Base-by-base conservation (phyloP, 2,113 vertebrate species). In the Thinocorus orbignyianus region DNA sequence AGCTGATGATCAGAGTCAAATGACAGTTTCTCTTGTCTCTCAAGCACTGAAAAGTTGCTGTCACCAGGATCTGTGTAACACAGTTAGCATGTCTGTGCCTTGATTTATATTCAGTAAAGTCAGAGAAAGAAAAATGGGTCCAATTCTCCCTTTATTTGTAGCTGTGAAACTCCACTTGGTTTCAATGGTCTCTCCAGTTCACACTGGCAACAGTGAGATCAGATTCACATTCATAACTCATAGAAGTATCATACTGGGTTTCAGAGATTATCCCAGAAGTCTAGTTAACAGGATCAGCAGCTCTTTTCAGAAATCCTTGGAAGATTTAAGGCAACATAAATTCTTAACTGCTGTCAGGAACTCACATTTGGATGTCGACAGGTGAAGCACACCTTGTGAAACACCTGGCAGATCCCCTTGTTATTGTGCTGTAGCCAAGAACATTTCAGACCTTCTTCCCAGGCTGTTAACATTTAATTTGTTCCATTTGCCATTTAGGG, bases 1-100 rank as follows among this genome's bases (percentile, higher is more conserved):
- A 98, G 89, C 70, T 88, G 89, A 55, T 96, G 77, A 86, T 74
- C 92, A 95, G 73, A 96, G 48, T 33, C 85, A 66, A 90, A 65
- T 19, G 93, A 82, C 61, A 90, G 81, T 65, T 93, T 48, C 58
- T 80, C 35, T 69, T 71, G 80, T 89, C 92, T 81, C 51, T 81
- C 62, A 68, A 58, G 88, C 39, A 30, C 73, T 77, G 62, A 91
- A 81, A 79, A 81, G 48, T 79, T 78, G 10, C 20, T 62, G 51
- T 74, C 78, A 26, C 46, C 62, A 39, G 77, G 72, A 57, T 64
- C n/a, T 88, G 88, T 88, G 31, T 78, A 41, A 84, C 68, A 42
- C 48, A 78, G 39, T 76, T 91, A 76, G 78, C 84, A 61, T 82
- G 87, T 55, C 66, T 92, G 81, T 95, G 93, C 89, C 89, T 93